Evolutionary conservation across 2,113 vertebrate species (phyloP), one percentile per base, ranked within the genome.

Genomic region (Thamnaconus septentrionalis): DNA sequence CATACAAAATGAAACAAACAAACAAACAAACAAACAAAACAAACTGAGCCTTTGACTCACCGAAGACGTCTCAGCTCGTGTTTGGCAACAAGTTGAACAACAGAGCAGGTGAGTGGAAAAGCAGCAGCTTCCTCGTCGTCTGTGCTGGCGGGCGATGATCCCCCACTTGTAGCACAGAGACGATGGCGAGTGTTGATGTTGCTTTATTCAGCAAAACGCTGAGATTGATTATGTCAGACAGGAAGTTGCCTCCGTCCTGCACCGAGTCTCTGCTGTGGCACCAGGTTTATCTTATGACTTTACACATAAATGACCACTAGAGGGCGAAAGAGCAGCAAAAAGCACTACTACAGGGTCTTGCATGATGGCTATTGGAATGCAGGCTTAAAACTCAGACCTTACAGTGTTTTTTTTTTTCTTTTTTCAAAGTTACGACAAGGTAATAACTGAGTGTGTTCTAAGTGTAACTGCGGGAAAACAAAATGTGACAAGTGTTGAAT

Each of bases 31-130:
- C 18, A 31, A 31, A 31, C 18, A 31, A 31, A 31, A 31, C 18
- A 31, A 64, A 60, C 42, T 58, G 51, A 77, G 56, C 80, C 43
- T 55, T 10, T 41, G 64, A 68, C 64, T 67, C 45, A 4, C 18
- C 18, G 62, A 65, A 49, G 63, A 60, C 8, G 53, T 81, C 67
- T 53, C 0, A 18, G 58, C 72, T 76, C 56, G 68, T 61, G 70
- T 85, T 83, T 83, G 83, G 79, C 76, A 83, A 69, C 60, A 56
- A 73, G 57, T 82, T 61, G 71, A 71, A 79, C 53, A 66, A 18
- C 18, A 60, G 69, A 75, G 56, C 47, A 63, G 53, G 53, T 73
- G 71, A 60, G 59, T 43, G 43, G 18, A 66, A 53, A 58, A 72
- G 31, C 18, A 53, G 53, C 58, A 71, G 54, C 70, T 51, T 74